Base-by-base conservation (phyloP, 2,888 invertebrate species). In the Poecilus cupreus region DNA sequence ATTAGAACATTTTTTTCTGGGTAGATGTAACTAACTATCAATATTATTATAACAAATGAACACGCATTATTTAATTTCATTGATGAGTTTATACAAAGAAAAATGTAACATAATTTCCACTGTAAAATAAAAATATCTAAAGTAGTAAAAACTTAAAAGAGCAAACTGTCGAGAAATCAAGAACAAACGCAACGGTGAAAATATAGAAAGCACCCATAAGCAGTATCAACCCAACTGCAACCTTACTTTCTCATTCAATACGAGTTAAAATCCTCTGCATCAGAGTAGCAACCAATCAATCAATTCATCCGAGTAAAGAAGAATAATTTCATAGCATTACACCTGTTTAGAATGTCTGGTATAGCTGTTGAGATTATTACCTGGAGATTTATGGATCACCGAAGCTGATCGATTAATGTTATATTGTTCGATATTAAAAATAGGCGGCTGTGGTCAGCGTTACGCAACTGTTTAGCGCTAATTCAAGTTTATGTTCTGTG, bases 291-390 rank as follows among this genome's bases (percentile, higher is more conserved):
- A 32, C 32, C 32, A 32, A 32, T 32, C 39, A 57, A 54, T 37
- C 57, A 77, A 77, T 77, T 60, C 37, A 77, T 77, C 76, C 57
- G n/a, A n/a, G 32, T 57, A 77, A 39, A 54, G 76, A 77, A 57
- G 76, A 77, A 77, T 77, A 77, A 77, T 77, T 77, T 77, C 22
- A 77, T 77, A 57, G 39, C 54, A 77, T 77, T 77, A 77, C 76
- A 77, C 57, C 54, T 77, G 76, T 77, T 77, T 57, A 57, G 39
- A 39, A 10, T 60, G 60, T 60, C 72, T 72, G 39, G 20, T 43
- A 43, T 39, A 77, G 16, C 57, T 57, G 72, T 72, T 72, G 76
- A 77, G 54, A 77, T 77, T 77, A 57, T 77, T 57, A 77, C 57
- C 20, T 18, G 2, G 24, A 54, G 57, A 54, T 57, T 77, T 77